These are phyloP conservation scores for Rhinoderma darwinii DNA, from an alignment of 2,113 vertebrate genomes.

Conservation along the genomic window DNA sequence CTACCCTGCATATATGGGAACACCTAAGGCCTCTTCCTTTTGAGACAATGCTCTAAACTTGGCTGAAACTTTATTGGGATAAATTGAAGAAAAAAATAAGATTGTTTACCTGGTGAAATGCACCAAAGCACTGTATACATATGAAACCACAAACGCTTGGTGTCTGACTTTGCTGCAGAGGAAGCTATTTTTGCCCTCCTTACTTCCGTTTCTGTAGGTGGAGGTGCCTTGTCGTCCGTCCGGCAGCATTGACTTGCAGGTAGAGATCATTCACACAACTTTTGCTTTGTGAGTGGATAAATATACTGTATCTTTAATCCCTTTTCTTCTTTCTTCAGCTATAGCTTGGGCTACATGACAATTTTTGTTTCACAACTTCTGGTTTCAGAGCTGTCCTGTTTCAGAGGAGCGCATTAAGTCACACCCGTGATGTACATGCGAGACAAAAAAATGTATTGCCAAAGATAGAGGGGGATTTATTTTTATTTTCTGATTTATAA, in stretches of 20 bases:
- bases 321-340: too few species aligned
- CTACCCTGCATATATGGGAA: not conserved
- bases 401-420: too few species aligned
- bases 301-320: too few species aligned
- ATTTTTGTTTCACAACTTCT: too few species aligned
- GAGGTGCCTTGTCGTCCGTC: not conserved
- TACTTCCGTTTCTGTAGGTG: slow-evolving; percentile 10
- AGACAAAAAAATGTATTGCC: too few species aligned
- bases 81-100: not conserved
- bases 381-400: too few species aligned
- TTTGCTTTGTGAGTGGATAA: not conserved
- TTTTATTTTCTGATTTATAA: too few species aligned
- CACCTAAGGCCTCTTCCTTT: not conserved
- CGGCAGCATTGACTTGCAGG: not conserved
- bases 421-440: too few species aligned
- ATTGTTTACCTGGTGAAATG: not conserved
- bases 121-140: not conserved
- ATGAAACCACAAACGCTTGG: not conserved
- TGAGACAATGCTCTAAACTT: not conserved
- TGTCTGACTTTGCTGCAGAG: not conserved
- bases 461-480: too few species aligned
- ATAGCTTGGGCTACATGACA: too few species aligned
- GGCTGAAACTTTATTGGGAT: not conserved
- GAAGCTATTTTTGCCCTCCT: slow-evolving; percentile 22
- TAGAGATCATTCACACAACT: not conserved